Conservation (phyloP, 2,113 vertebrate species). For the Paradoxurus hermaphroditus region DNA sequence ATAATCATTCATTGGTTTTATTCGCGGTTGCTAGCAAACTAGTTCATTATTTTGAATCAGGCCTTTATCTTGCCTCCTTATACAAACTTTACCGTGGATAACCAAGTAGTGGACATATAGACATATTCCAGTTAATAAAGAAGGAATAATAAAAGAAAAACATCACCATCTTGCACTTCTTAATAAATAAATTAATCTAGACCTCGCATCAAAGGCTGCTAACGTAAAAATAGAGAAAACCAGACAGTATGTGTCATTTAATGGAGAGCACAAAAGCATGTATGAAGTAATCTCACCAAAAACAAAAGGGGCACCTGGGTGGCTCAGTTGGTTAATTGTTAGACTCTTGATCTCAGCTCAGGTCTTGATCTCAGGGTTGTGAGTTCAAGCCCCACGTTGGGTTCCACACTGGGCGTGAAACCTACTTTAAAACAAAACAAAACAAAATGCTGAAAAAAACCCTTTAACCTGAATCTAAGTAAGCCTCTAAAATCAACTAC, state of each 20-base stretch:
- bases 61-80: background rate
- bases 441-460: background rate
- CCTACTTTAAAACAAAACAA: background rate
- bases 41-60: constrained; percentile 5
- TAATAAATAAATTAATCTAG: background rate
- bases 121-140: background rate
- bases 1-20: background rate
- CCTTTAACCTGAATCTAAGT: background rate
- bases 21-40: background rate
- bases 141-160: constrained; percentile 6
- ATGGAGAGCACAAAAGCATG: background rate
- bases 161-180: background rate
- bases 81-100: background rate
- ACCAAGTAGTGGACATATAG: background rate
- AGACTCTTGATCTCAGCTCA: too few species aligned
- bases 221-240: background rate
- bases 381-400: too few species aligned
- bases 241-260: background rate
- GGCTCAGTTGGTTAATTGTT: too few species aligned
- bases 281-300: background rate
- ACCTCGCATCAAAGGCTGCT: background rate
- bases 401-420: too few species aligned
- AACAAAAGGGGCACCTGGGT: background rate
- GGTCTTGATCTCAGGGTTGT: too few species aligned
- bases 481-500: constrained; percentile 7